Conservation (phyloP, 2,888 invertebrate species). For the Dryococelus australis region DNA sequence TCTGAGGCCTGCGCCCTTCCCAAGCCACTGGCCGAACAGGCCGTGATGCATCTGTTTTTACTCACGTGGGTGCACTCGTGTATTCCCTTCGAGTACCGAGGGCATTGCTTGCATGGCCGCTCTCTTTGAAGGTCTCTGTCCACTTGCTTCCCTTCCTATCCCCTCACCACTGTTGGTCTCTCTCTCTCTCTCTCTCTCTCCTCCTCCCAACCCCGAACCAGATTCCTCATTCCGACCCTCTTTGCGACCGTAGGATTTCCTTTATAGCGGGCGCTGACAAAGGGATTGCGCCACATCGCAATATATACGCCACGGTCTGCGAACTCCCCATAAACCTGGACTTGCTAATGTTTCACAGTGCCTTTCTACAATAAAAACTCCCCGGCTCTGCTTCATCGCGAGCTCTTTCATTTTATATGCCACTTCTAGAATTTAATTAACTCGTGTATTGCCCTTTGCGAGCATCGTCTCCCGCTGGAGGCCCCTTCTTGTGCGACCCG, state of each 20-base stretch:
- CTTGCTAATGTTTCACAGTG: not conserved
- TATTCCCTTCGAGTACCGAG: not conserved
- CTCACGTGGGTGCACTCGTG: not conserved
- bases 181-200: not conserved
- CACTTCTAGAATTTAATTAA: not conserved
- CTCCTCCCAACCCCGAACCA: not conserved
- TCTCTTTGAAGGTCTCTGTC: conserved; percentile 16
- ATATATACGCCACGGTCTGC: not conserved
- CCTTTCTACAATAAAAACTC: not conserved
- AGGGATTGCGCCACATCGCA: not conserved
- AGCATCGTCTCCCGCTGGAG: too few relatives aligned
- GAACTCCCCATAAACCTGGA: not conserved
- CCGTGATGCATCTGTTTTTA: not conserved
- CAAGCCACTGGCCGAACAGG: too few relatives aligned
- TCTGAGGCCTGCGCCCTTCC: too few relatives aligned
- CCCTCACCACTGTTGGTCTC: too few relatives aligned
- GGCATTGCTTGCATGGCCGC: not conserved
- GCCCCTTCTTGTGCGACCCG: too few relatives aligned
- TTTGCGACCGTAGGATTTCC: not conserved
- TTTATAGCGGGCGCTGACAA: not conserved
- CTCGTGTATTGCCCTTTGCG: not conserved
- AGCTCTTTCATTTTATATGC: not conserved
- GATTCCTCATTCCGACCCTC: not conserved
- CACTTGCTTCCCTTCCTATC: not conserved
- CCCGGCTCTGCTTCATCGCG: not conserved